Evolutionary conservation across 1,140 invertebrate species (phyloP), one percentile per base, ranked within the genome.

Genomic region (Pseudomyrmex concolor): DNA sequence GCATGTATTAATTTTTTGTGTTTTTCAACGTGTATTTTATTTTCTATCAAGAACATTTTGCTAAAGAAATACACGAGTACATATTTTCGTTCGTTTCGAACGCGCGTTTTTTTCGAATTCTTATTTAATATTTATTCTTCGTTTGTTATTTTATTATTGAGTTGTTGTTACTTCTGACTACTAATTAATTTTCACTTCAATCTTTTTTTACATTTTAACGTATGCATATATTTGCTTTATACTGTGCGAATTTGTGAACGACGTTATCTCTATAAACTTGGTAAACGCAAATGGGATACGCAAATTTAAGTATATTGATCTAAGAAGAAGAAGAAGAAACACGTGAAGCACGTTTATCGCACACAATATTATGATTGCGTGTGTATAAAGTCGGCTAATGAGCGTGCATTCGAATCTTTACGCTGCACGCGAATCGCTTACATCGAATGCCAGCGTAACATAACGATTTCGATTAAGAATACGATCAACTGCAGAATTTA

Each of bases 401-500:
- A 45, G 5, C 22, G 57, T 76, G 72, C 22, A 71, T 83, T 71
- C 25, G 22, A 60, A 87, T 86, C 70, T 86, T 87, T 77, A 73
- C 71, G 74, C 51, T 83, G 2, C 15, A 67, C 62, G 74, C 51
- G 34, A 68, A 48, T 22, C 67, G 19, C 17, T 67, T 54, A 19
- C 19, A 57, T 68, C 17, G 48, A 68, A 78, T 78, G 57, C 8
- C n/a, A 57, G 17, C 19, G 25, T 1, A n/a, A 59, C 68, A 57
- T 66, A 77, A 0, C 43, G 55, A 78, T 59, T n/a, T 77, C 4
- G 9, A 25, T 78, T 78, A 68, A 67, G 2, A 67, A 22, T 7
- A 17, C 48, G 7, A 34, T 34, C 34, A 25, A 25, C 25, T 25
- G 25, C 25, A 34, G 34, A 7, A 34, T 34, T 34, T 34, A 34